Evolutionary conservation across 2,113 vertebrate genomes (phyloP).

Genomic region (Athene noctua): DNA sequence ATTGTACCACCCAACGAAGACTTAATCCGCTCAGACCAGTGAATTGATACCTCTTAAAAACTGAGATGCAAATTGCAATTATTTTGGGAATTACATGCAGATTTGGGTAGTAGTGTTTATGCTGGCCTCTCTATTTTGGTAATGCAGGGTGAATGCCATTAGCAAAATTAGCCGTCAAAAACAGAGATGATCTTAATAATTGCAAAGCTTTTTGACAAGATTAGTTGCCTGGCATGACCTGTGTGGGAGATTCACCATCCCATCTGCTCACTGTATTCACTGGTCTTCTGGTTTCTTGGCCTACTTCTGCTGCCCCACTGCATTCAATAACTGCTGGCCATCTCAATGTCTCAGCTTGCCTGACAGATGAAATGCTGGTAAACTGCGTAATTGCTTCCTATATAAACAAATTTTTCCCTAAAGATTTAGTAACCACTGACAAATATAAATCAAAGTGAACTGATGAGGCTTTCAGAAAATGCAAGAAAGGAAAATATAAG

Average conservation of each 20-base stretch:
- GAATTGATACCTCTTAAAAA: background rate
- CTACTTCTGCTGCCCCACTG: background rate
- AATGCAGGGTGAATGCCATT: background rate
- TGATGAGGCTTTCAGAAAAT: background rate
- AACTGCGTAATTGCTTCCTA: rapidly evolving
- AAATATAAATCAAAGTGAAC: background rate
- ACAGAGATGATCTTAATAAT: background rate
- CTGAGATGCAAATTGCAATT: background rate
- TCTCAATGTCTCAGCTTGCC: background rate
- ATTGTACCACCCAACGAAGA: background rate
- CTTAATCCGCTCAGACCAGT: background rate
- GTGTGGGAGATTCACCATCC: background rate
- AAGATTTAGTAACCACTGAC: background rate
- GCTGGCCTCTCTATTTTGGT: background rate
- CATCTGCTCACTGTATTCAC: background rate
- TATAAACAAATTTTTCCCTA: background rate
- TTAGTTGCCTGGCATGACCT: background rate
- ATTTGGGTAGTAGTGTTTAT: background rate
- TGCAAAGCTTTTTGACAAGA: background rate
- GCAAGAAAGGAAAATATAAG: background rate
- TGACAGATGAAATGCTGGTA: background rate
- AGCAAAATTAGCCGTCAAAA: background rate
- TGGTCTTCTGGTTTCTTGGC: background rate
- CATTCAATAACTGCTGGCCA: background rate
- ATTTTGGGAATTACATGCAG: background rate